Conservation (phyloP, 2,113 vertebrate species). For the Hemicordylus capensis region DNA sequence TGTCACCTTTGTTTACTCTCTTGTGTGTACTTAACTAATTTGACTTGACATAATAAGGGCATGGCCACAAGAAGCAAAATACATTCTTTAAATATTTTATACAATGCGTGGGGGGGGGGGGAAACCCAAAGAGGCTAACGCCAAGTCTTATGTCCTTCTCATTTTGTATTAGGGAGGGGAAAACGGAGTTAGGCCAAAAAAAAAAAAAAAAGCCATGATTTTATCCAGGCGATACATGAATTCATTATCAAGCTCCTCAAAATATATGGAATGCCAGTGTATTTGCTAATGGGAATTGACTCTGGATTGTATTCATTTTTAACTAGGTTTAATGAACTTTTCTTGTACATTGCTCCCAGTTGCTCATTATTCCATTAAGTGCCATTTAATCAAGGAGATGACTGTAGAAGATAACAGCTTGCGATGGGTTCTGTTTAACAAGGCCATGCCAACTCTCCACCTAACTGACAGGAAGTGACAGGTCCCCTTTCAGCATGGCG, state of each 20-base stretch:
- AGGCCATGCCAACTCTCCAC: neutral
- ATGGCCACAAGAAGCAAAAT: conserved; percentile 72
- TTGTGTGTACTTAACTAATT: conserved; percentile 77
- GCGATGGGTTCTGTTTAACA: conserved; percentile 40
- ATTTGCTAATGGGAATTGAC: conserved; percentile 77
- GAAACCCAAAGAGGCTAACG: conserved; percentile 20
- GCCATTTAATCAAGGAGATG: conserved; percentile 62
- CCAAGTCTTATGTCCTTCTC: conserved; percentile 34
- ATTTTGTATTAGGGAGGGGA: conserved; percentile 64
- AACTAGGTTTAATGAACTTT: conserved; percentile 79
- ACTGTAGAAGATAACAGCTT: conserved; percentile 51
- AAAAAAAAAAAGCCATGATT: conserved; percentile 54
- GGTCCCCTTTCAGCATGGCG: conserved; percentile 2
- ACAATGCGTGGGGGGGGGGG: conserved; percentile 33
- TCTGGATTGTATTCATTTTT: conserved; percentile 81
- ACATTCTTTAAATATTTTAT: conserved; percentile 80
- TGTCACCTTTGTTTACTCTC: conserved; percentile 79
- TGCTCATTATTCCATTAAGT: conserved; percentile 75
- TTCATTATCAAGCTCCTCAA: conserved; percentile 73
- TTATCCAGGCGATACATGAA: conserved; percentile 59
- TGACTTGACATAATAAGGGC: conserved; percentile 81
- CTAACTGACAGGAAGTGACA: neutral
- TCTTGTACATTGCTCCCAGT: conserved; percentile 67
- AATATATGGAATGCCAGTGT: conserved; percentile 56
- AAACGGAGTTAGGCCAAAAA: conserved; percentile 38